Base-by-base conservation (phyloP, 2,797 vertebrate genomes). In the Centropyge bicolor region DNA sequence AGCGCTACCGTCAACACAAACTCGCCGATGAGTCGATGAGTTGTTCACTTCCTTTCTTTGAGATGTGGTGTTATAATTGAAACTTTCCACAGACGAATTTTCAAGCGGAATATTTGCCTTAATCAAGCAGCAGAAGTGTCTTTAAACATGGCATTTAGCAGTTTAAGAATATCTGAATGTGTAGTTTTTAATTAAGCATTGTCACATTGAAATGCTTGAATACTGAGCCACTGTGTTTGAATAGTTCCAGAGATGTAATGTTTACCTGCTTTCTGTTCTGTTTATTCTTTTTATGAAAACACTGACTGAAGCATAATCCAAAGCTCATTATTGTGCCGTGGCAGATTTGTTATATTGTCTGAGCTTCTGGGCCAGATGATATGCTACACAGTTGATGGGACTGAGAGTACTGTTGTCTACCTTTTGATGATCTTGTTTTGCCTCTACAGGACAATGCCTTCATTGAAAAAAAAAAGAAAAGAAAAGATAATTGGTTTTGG, bases 401-500 rank as follows among this genome's bases (percentile, higher is more conserved):
- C 55, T 4, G 19, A 75, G 52, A 52, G 41, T 76, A 51, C n/a
- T 78, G 78, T 80, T 64, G 46, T 71, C 59, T 74, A 22, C 71
- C 41, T 76, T 74, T 81, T 77, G 51, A 76, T 82, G 55, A 67
- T 77, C 38, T 80, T 85, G 73, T 87, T 87, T 80, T 64, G 45
- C 75, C 14, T 81, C 54, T 60, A 74, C 57, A 51, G n/a, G 54
- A 86, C 6, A 76, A 65, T 78, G 55, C 72, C 45, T 60, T 81
- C n/a, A 60, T 72, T 22, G 20, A 4, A 27, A 31, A 35, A 45
- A 45, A 55, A 67, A 31, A 31, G 27, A 65, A 54, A 63, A 60
- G 20, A n/a, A n/a, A n/a, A n/a, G n/a, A n/a, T 78, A 83, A 86
- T 87, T 81, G 66, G 78, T 82, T 83, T 65, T 45, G 54, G 56